Conservation (phyloP, 2,888 invertebrate genomes). For the Augochlorella aurata region DNA sequence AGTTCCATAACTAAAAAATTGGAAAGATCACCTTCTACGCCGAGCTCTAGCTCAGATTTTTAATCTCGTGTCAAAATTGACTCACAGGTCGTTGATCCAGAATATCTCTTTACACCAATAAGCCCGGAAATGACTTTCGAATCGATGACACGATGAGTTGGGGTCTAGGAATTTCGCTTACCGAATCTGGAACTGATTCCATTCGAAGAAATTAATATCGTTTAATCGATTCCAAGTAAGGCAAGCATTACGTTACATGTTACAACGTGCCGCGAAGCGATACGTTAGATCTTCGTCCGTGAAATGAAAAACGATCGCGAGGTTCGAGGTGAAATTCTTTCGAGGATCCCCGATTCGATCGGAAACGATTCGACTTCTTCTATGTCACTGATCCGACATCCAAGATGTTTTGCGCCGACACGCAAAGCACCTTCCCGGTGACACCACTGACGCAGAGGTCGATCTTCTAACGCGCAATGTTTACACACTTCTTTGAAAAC, state of each 20-base stretch:
- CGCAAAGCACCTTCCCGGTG: constrained; percentile 23
- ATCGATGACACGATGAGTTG: background rate
- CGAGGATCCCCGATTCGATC: background rate
- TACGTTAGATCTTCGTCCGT: background rate
- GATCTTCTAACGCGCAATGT: constrained; percentile 17
- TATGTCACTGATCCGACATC: background rate
- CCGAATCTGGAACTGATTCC: constrained; percentile 25
- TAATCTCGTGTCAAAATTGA: background rate
- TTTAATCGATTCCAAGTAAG: constrained; percentile 24
- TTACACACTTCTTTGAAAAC: constrained; percentile 3
- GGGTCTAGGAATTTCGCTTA: background rate
- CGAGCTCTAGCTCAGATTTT: background rate
- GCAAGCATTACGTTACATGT: background rate
- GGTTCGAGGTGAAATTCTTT: background rate
- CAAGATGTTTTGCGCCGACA: constrained; percentile 18
- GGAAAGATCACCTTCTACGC: no score
- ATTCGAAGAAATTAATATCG: constrained; percentile 30
- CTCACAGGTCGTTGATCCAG: background rate
- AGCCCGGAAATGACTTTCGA: background rate
- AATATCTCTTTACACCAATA: background rate
- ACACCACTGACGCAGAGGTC: constrained; percentile 14
- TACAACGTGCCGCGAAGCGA: background rate
- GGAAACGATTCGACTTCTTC: background rate
- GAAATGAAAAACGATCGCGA: background rate
- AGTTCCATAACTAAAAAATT: no score